These are phyloP conservation scores for Rhadinocentrus ornatus DNA, from an alignment of 2,797 vertebrate genomes.

Conservation along the genomic window DNA sequence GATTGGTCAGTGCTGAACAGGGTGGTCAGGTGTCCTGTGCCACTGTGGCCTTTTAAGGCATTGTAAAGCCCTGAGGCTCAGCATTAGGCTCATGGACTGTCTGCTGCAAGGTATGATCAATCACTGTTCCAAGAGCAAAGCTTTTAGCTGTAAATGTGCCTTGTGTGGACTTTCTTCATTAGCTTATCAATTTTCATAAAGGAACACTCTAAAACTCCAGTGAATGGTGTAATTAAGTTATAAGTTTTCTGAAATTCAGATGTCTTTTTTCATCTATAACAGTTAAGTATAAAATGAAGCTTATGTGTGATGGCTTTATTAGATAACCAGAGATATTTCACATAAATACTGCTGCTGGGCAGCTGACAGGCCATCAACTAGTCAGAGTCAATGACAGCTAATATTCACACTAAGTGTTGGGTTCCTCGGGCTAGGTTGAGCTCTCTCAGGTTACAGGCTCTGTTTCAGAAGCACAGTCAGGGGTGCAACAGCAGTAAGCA, in stretches of 20 bases:
- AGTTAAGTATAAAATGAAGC: neutral
- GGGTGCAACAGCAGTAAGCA: constrained; percentile 34
- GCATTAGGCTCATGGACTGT: constrained; percentile 58
- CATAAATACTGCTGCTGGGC: neutral
- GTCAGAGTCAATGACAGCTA: constrained; percentile 18
- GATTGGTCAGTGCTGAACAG: constrained; percentile 65
- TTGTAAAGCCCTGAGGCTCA: constrained; percentile 70
- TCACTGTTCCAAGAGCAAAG: constrained; percentile 49
- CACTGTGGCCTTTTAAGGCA: constrained; percentile 71
- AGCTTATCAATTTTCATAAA: constrained; percentile 10
- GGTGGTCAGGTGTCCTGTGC: constrained; percentile 72
- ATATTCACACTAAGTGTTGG: constrained; percentile 43
- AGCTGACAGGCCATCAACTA: constrained; percentile 18
- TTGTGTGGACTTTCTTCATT: constrained; percentile 12
- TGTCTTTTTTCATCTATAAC: neutral
- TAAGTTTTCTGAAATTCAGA: neutral
- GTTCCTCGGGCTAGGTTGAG: constrained; percentile 47
- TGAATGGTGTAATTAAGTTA: neutral
- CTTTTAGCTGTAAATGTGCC: constrained; percentile 51
- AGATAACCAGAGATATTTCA: neutral
- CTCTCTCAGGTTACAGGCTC: constrained; percentile 76
- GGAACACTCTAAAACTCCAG: neutral
- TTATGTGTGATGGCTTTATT: neutral
- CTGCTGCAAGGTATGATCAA: constrained; percentile 62
- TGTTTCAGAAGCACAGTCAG: constrained; percentile 63